A percentile compares a stretch with the other conserved stretches of the same genome.
Evolutionary conservation across 1,140 invertebrate genomes (phyloP).

Genomic region (Sminthurinus signatus): DNA sequence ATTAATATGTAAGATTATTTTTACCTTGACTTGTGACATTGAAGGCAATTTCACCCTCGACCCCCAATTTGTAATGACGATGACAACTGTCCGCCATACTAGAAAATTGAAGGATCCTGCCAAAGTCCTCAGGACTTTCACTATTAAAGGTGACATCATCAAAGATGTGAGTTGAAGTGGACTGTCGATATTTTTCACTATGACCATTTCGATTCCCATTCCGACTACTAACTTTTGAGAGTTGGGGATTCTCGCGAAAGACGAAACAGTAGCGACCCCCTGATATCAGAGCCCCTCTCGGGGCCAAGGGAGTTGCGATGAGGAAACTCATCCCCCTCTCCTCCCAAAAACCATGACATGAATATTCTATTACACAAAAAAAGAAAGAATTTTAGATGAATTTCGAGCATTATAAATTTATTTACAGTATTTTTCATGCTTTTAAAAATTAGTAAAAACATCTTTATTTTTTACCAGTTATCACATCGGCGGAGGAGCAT

Average conservation of each 20-base stretch:
- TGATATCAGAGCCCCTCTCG: neutral
- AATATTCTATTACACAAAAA: conserved; percentile 59
- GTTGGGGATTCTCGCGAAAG: conserved; percentile 48
- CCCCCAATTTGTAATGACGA: conserved; percentile 25
- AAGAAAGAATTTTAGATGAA: too few species aligned
- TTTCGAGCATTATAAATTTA: neutral
- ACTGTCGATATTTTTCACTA: conserved; percentile 7
- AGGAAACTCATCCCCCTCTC: conserved; percentile 63
- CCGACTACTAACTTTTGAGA: neutral
- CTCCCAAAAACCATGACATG: conserved; percentile 73
- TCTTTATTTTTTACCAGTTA: conserved; percentile 47
- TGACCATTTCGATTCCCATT: neutral
- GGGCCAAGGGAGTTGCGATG: conserved; percentile 58
- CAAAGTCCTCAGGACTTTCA: conserved; percentile 17
- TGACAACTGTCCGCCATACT: conserved; percentile 31
- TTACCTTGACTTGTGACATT: conserved; percentile 41
- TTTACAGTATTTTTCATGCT: neutral
- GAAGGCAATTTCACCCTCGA: conserved; percentile 28
- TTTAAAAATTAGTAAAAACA: too few species aligned
- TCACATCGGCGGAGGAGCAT: conserved; percentile 54
- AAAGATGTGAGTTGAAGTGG: conserved; percentile 7
- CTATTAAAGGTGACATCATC: conserved; percentile 12
- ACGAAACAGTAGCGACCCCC: conserved; percentile 57
- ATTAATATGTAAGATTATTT: too few species aligned
- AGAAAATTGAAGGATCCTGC: conserved; percentile 39